Conservation (phyloP, 2,797 vertebrate species). For the Xiphophorus birchmanni region DNA sequence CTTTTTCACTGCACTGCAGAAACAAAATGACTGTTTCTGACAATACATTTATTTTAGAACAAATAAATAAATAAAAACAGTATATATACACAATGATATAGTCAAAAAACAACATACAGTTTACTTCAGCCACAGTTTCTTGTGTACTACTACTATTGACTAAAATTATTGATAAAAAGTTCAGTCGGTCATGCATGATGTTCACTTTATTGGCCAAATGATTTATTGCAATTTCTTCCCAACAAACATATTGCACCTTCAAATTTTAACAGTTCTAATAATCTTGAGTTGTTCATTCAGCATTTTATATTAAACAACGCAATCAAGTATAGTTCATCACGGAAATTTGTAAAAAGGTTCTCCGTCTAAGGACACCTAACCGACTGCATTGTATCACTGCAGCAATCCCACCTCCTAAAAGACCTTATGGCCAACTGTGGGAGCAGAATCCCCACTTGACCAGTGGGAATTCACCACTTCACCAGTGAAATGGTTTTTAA, state of each 20-base stretch:
- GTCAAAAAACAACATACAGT: too few species aligned
- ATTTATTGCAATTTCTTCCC: neutral
- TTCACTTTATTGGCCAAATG: neutral
- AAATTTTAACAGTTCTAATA: neutral
- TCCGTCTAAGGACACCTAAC: neutral
- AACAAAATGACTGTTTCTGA: neutral
- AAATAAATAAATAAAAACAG: neutral
- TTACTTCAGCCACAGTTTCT: too few species aligned
- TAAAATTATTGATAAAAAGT: too few species aligned
- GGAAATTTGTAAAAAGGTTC: neutral
- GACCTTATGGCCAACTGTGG: too few species aligned
- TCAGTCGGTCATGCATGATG: neutral
- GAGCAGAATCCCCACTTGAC: neutral
- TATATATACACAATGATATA: neutral
- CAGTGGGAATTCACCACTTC: neutral
- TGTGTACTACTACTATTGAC: too few species aligned
- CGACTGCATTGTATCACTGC: neutral
- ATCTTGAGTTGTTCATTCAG: neutral
- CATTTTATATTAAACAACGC: neutral
- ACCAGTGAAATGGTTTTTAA: slow-evolving; percentile 5
- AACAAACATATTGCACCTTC: neutral
- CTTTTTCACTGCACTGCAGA: neutral
- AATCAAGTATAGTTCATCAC: neutral
- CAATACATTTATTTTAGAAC: neutral
- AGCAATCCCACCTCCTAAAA: neutral